phyloP scores from a whole-genome alignment of 2,888 invertebrate species.

The Lottia scabra region DNA sequence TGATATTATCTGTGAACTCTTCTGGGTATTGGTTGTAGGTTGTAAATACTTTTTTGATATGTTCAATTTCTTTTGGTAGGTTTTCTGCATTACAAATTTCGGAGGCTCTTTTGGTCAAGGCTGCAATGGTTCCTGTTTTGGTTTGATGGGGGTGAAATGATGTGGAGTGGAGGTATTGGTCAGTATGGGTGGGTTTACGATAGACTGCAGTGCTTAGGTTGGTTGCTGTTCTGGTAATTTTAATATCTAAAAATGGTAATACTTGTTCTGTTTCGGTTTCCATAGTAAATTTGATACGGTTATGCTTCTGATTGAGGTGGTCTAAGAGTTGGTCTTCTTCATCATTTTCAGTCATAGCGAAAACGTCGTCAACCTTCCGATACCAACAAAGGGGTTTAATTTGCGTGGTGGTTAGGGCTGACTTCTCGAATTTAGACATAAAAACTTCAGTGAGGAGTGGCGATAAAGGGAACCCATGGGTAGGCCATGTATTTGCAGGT shows the following conservation, averaged over 20 bases:
- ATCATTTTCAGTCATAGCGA: not conserved
- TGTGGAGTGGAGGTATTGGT: not conserved
- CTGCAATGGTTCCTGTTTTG: too few species aligned
- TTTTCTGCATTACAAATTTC: too few species aligned
- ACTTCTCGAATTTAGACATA: not conserved
- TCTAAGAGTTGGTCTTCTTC: not conserved
- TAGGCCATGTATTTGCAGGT: not conserved
- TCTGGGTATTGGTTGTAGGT: too few species aligned
- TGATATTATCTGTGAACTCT: too few species aligned
- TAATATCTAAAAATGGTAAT: not conserved
- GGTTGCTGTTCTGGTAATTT: not conserved
- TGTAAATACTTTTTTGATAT: too few species aligned
- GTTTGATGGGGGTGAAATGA: too few species aligned
- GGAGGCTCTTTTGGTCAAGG: too few species aligned
- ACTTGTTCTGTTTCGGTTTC: not conserved
- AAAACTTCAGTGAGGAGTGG: not conserved
- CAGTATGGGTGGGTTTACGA: not conserved
- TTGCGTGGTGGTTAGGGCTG: not conserved
- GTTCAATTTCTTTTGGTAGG: too few species aligned
- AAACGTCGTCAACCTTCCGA: not conserved
- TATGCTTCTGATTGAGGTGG: not conserved
- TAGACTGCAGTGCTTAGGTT: not conserved
- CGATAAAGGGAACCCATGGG: not conserved
- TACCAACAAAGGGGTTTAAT: not conserved
- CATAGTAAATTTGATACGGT: not conserved